phyloP scores from a whole-genome alignment of 2,888 invertebrate genomes.

The Mactromeris polynyma region DNA sequence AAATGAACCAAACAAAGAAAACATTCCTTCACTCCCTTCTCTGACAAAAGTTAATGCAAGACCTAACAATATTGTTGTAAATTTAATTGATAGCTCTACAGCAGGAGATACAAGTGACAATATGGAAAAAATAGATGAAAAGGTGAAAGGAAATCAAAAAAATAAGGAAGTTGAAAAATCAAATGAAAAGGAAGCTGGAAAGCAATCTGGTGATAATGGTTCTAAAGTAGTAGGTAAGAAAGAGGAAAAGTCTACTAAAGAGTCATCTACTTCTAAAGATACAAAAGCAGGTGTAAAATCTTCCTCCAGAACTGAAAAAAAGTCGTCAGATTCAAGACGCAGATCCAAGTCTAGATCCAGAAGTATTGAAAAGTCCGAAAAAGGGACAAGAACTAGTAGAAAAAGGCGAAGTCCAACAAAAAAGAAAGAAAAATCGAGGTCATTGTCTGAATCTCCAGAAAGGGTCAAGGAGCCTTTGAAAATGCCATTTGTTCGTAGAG shows the following conservation, averaged over 20 bases:
- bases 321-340: background rate
- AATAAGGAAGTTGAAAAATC: slow-evolving; percentile 26
- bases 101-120: slow-evolving; percentile 9
- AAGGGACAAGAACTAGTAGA: background rate
- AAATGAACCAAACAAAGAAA: slow-evolving; percentile 52
- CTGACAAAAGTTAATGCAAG: slow-evolving; percentile 2
- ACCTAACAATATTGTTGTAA: slow-evolving; percentile 49
- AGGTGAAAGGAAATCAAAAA: slow-evolving; percentile 25
- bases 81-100: slow-evolving; percentile 29
- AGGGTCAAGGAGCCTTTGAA: slow-evolving; percentile 65
- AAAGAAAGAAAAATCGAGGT: slow-evolving; percentile 42
- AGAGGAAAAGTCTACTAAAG: slow-evolving; percentile 25
- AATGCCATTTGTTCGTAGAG: slow-evolving; percentile 48
- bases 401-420: slow-evolving; percentile 36
- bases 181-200: background rate
- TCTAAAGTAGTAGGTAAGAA: background rate
- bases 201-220: background rate
- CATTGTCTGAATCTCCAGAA: slow-evolving; percentile 64
- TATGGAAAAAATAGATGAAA: slow-evolving; percentile 15
- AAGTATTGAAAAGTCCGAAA: slow-evolving; percentile 54
- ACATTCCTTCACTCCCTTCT: slow-evolving; percentile 39
- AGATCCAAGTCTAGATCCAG: slow-evolving; percentile 42
- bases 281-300: background rate
- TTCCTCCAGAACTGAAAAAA: background rate
- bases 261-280: background rate